A percentile compares a stretch with the other conserved stretches of the same genome.
Conservation (phyloP, 2,797 vertebrate species). For the Malacoctenus gilli region DNA sequence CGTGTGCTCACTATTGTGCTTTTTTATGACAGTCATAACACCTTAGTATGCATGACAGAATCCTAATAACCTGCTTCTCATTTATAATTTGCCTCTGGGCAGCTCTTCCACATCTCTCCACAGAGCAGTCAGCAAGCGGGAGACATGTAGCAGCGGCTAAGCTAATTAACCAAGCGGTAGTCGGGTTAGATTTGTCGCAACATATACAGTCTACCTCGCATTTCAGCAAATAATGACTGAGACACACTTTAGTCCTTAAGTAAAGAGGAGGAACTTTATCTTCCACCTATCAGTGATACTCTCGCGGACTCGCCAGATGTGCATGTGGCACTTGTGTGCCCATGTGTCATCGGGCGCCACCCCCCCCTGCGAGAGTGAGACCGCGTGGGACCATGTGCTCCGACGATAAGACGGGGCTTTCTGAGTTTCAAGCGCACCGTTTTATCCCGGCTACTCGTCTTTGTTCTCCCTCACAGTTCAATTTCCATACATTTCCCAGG, state of each 20-base stretch:
- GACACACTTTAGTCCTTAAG: conserved; percentile 37
- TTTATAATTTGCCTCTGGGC: conserved; percentile 81
- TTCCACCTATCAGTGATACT: conserved; percentile 11
- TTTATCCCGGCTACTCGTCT: conserved; percentile 58
- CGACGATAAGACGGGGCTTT: conserved; percentile 32
- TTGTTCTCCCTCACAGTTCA: conserved; percentile 72
- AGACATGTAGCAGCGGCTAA: conserved; percentile 73
- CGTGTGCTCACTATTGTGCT: conserved; percentile 56
- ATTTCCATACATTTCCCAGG: conserved; percentile 78
- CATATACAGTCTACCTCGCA: conserved; percentile 43
- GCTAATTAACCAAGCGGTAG: conserved; percentile 76
- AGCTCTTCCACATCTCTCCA: conserved; percentile 72
- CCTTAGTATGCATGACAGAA: conserved; percentile 81
- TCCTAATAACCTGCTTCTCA: conserved; percentile 81
- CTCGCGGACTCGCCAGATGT: conserved; percentile 28
- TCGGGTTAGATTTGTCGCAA: conserved; percentile 64
- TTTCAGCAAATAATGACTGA: conserved; percentile 52
- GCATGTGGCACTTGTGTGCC: not conserved
- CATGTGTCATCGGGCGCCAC: conserved; percentile 9
- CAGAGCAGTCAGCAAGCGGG: conserved; percentile 66
- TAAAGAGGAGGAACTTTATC: conserved; percentile 37
- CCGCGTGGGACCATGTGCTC: conserved; percentile 11
- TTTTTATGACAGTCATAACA: conserved; percentile 76
- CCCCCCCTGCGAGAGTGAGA: too few species aligned
- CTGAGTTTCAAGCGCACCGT: conserved; percentile 45